Conservation (phyloP, 2,888 invertebrate genomes). For the Lottia gigantea region DNA sequence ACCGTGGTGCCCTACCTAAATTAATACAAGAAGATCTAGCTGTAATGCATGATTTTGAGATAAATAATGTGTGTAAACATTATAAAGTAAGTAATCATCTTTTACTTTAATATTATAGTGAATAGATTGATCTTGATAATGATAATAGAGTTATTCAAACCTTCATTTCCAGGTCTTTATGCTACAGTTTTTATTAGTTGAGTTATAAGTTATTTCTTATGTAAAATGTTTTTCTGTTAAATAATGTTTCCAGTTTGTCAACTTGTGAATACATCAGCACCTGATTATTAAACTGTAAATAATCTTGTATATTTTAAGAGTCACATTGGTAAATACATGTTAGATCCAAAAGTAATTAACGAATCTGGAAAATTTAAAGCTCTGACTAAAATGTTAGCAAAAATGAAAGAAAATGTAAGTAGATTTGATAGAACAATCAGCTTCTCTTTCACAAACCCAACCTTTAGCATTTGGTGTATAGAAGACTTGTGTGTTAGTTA, state of each 20-base stretch:
- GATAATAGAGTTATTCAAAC: not conserved
- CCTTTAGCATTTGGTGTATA: too few species aligned
- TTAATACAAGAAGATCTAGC: slow-evolving; percentile 85
- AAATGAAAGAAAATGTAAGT: slow-evolving; percentile 73
- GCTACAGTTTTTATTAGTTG: too few species aligned
- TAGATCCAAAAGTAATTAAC: slow-evolving; percentile 73
- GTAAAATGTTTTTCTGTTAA: too few species aligned
- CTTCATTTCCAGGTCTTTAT: not conserved
- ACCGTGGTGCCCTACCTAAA: slow-evolving; percentile 64
- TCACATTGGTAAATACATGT: slow-evolving; percentile 42
- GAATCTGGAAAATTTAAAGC: slow-evolving; percentile 88
- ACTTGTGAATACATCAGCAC: too few species aligned
- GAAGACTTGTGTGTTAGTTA: too few species aligned
- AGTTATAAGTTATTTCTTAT: too few species aligned
- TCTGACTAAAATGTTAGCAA: slow-evolving; percentile 82
- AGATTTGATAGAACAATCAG: not conserved
- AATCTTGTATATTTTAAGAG: slow-evolving; percentile 34
- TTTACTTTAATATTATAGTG: too few species aligned
- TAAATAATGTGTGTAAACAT: slow-evolving; percentile 80
- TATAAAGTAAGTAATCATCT: slow-evolving; percentile 72
- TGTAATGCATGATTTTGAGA: slow-evolving; percentile 91
- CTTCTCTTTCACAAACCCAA: too few species aligned
- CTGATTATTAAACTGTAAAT: too few species aligned
- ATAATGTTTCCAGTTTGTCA: too few species aligned
- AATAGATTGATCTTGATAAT: too few species aligned